Conservation (phyloP, 2,797 vertebrate species). For the Acanthurus tractus region DNA sequence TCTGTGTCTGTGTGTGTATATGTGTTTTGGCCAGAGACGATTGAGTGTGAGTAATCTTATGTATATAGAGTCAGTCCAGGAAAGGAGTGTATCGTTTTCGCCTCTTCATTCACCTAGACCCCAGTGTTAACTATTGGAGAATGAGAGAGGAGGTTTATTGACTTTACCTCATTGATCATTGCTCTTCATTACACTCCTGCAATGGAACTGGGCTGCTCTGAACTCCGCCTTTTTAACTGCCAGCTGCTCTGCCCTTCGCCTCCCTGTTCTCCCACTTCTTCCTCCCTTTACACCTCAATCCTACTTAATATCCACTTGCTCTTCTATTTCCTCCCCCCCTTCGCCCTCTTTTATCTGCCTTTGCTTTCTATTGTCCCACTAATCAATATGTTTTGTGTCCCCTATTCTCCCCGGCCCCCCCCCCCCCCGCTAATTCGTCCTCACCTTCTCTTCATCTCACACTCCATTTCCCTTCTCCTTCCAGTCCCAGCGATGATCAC, state of each 20-base stretch:
- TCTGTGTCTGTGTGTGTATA: conserved; percentile 60
- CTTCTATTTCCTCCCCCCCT: conserved; percentile 12
- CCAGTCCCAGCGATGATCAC: conserved; percentile 98
- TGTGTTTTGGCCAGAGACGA: conserved; percentile 62
- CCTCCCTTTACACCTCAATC: conserved; percentile 45
- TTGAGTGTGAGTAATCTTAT: conserved; percentile 63
- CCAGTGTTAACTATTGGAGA: conserved; percentile 81
- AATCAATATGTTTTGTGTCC: conserved; percentile 60
- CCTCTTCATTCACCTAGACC: conserved; percentile 77
- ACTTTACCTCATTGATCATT: conserved; percentile 82
- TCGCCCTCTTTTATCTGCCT: conserved; percentile 8
- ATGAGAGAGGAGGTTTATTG: conserved; percentile 82
- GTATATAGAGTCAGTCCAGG: conserved; percentile 58
- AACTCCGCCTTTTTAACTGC: conserved; percentile 62
- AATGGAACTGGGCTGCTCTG: conserved; percentile 69
- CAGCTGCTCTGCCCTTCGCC: conserved; percentile 38
- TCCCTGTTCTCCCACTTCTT: conserved; percentile 33
- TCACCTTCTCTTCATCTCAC: conserved; percentile 44
- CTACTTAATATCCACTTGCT: conserved; percentile 56
- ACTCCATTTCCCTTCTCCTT: conserved; percentile 44
- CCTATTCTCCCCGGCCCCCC: conserved; percentile 20
- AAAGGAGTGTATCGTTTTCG: conserved; percentile 76
- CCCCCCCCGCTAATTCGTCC: conserved; percentile 24
- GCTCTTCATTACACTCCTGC: conserved; percentile 81
- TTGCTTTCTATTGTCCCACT: conserved; percentile 32